A percentile compares a stretch with the other conserved stretches of the same genome.
These are phyloP conservation scores for Apotomis betuletana DNA, from an alignment of 2,888 invertebrate species.

Conservation along the genomic window DNA sequence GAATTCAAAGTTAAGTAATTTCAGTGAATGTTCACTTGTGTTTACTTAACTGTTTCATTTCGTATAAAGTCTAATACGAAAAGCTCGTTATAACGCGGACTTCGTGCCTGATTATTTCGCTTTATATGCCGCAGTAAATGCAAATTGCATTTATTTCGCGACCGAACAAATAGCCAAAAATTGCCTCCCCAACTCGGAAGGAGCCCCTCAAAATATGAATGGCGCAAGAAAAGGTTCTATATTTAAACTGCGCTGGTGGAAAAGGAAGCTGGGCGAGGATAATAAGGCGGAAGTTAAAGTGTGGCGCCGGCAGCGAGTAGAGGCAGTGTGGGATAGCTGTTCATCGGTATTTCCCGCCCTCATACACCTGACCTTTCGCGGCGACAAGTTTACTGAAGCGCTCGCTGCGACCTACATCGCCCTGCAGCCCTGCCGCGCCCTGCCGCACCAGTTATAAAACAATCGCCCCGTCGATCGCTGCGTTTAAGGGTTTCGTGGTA, in stretches of 20 bases:
- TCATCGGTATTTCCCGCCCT: constrained; percentile 78
- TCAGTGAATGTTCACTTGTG: background rate
- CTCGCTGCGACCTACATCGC: constrained; percentile 77
- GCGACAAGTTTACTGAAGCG: constrained; percentile 80
- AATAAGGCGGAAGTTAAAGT: constrained; percentile 76
- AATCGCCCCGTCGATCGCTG: constrained; percentile 34
- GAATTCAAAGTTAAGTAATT: constrained; percentile 20
- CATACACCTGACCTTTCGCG: constrained; percentile 82
- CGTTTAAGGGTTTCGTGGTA: constrained; percentile 25
- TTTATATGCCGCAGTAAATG: constrained; percentile 18
- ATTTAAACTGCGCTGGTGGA: constrained; percentile 50
- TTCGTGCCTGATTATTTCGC: constrained; percentile 14
- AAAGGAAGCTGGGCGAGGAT: constrained; percentile 66
- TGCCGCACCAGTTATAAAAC: constrained; percentile 42
- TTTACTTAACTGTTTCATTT: constrained; percentile 11
- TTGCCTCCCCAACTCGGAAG: constrained; percentile 35
- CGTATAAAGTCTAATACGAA: constrained; percentile 7
- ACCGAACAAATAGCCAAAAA: constrained; percentile 34
- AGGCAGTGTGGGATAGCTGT: constrained; percentile 61
- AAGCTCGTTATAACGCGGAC: constrained; percentile 13
- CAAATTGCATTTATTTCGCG: constrained; percentile 37
- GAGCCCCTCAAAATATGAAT: constrained; percentile 35
- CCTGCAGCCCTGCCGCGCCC: constrained; percentile 54
- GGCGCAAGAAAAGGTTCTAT: constrained; percentile 40
- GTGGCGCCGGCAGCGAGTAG: constrained; percentile 55